Evolutionary conservation across 37 sponge, comb jelly and placozoan genomes (phyloP).

Genomic region (Halisarca cf. caerulea): DNA sequence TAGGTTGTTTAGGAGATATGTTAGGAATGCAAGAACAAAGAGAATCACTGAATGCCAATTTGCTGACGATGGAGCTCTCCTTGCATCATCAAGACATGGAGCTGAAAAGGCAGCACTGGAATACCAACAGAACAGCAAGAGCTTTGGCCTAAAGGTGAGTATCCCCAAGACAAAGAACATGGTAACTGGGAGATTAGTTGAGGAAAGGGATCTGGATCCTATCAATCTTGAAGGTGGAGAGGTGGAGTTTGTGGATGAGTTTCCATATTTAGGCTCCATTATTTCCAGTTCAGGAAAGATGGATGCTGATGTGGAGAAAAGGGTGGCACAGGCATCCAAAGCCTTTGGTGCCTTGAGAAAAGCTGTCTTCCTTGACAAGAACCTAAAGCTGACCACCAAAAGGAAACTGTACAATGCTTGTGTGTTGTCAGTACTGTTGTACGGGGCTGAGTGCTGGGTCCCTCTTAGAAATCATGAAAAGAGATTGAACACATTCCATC

Average conservation of each 20-base stretch:
- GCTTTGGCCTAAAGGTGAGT: constrained; percentile 32
- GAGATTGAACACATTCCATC: constrained; percentile 38
- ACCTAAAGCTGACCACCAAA: constrained; percentile 13
- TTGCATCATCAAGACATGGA: constrained; percentile 23
- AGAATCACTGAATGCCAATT: constrained; percentile 14
- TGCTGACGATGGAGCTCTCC: constrained; percentile 35
- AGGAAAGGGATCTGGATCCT: neutral
- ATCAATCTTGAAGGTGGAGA: neutral
- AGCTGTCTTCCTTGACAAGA: constrained; percentile 30
- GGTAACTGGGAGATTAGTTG: constrained; percentile 29
- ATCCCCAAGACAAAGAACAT: constrained; percentile 26
- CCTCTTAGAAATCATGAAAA: constrained; percentile 14
- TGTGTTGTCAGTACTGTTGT: constrained; percentile 31
- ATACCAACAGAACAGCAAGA: neutral
- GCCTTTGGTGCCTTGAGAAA: constrained; percentile 37
- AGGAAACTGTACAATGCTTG: constrained; percentile 14
- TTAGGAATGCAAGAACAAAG: neutral
- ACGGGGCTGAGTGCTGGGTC: constrained; percentile 42
- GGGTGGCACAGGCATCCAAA: constrained; percentile 31
- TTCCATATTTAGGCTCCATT: constrained; percentile 25
- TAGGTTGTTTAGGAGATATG: constrained; percentile 1
- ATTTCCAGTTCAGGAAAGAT: constrained; percentile 22
- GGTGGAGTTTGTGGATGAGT: constrained; percentile 27
- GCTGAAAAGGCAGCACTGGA: constrained; percentile 9
- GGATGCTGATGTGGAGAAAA: constrained; percentile 27